Conservation (phyloP, 2,888 invertebrate genomes). For the Aspidiotus destructor region DNA sequence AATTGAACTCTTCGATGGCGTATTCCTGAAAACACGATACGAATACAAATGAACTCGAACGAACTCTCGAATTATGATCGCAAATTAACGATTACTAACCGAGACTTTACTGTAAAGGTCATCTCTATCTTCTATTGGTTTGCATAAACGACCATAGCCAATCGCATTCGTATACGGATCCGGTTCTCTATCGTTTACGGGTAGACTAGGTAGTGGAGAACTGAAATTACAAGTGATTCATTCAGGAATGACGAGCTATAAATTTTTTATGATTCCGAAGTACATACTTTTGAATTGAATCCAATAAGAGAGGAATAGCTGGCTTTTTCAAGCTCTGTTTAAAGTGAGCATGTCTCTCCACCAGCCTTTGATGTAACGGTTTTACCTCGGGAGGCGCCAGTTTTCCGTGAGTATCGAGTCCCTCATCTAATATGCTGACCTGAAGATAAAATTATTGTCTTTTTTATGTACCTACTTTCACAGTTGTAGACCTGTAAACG, state of each 20-base stretch:
- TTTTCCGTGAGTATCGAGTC: slow-evolving; percentile 71
- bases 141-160: slow-evolving; percentile 46
- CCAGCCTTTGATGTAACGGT: slow-evolving; percentile 77
- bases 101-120: slow-evolving; percentile 66
- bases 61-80: neutral
- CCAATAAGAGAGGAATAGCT: slow-evolving; percentile 29
- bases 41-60: neutral
- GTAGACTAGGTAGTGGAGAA: slow-evolving; percentile 71
- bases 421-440: slow-evolving; percentile 60
- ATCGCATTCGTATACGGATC: slow-evolving; percentile 40
- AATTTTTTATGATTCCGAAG: too few relatives aligned
- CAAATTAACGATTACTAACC: slow-evolving; percentile 39
- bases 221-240: slow-evolving; percentile 43
- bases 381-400: slow-evolving; percentile 81
- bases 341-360: slow-evolving; percentile 72
- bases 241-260: too few relatives aligned
- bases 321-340: slow-evolving; percentile 34
- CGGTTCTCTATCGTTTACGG: slow-evolving; percentile 52
- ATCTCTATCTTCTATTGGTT: slow-evolving; percentile 50
- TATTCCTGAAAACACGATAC: neutral
- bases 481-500: too few relatives aligned
- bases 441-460: slow-evolving; percentile 35
- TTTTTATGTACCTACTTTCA: too few relatives aligned
- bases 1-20: slow-evolving; percentile 6
- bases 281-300: slow-evolving; percentile 35